phyloP scores from a whole-genome alignment of 2,888 invertebrate genomes.

The Temnothorax ravouxi region DNA sequence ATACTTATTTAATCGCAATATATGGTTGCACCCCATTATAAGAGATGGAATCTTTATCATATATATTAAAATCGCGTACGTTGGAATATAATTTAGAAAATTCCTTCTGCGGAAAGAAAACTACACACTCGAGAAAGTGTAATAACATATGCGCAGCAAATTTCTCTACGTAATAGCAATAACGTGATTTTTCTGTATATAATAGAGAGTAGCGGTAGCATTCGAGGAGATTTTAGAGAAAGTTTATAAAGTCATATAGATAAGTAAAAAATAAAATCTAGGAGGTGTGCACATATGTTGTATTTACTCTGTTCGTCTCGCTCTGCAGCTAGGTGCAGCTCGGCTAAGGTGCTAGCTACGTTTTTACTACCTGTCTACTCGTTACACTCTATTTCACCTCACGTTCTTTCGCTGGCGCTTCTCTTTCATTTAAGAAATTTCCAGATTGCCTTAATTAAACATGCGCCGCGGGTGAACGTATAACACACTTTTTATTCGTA shows the following conservation, averaged over 20 bases:
- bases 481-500: constrained; percentile 26
- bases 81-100: constrained; percentile 11
- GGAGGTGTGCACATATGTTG: constrained; percentile 1
- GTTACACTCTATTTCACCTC: constrained; percentile 48
- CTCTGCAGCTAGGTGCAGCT: background rate
- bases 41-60: background rate
- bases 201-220: background rate
- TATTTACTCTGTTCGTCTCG: background rate
- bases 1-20: background rate
- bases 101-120: constrained; percentile 19
- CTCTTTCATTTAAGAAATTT: constrained; percentile 34
- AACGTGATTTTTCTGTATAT: constrained; percentile 23
- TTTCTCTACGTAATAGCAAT: constrained; percentile 42
- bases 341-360: background rate
- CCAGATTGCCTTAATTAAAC: constrained; percentile 1
- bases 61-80: background rate
- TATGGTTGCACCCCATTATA: background rate
- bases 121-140: constrained; percentile 64
- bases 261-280: constrained; percentile 20
- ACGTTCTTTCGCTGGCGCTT: constrained; percentile 5
- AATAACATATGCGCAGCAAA: constrained; percentile 37
- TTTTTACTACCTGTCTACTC: constrained; percentile 26
- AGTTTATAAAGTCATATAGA: constrained; percentile 45
- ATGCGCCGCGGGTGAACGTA: background rate
- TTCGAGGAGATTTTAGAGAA: constrained; percentile 50